phyloP scores from a whole-genome alignment of 2,113 vertebrate genomes.

The Xenopus laevis region DNA sequence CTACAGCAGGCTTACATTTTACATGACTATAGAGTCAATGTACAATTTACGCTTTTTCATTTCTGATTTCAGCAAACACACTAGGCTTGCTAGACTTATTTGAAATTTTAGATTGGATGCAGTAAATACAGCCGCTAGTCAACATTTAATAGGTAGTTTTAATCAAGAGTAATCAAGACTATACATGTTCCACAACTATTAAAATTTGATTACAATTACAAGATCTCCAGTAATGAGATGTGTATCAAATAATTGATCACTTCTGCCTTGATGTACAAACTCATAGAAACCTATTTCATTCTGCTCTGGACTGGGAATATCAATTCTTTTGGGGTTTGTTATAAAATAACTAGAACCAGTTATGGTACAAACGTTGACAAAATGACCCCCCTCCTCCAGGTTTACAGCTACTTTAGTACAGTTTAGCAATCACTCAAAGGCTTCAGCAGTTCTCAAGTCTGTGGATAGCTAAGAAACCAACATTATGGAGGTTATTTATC shows the following conservation, averaged over 20 bases:
- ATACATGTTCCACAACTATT: conserved; percentile 41
- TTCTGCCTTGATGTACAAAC: conserved; percentile 34
- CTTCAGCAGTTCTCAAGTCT: too few species aligned
- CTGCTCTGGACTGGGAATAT: background rate
- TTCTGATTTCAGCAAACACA: conserved; percentile 10
- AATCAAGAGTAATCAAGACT: conserved; percentile 44
- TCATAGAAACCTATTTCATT: conserved; percentile 15
- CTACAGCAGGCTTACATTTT: background rate
- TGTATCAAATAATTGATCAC: conserved; percentile 38
- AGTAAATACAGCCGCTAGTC: conserved; percentile 38
- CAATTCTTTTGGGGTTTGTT: background rate
- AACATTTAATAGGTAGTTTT: conserved; percentile 44
- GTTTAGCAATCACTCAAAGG: too few species aligned
- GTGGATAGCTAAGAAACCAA: too few species aligned
- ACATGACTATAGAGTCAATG: background rate
- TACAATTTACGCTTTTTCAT: background rate
- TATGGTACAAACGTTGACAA: background rate
- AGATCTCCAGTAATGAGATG: conserved; percentile 41
- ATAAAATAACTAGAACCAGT: background rate
- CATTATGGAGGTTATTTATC: too few species aligned
- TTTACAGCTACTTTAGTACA: too few species aligned
- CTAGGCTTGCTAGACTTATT: conserved; percentile 20
- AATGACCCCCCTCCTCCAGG: background rate
- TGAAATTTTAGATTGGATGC: conserved; percentile 34
- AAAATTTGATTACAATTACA: conserved; percentile 46